A percentile compares a stretch with the other conserved stretches of the same genome.
Conservation (phyloP, 1,140 invertebrate genomes). For the Berghia stephanieae region DNA sequence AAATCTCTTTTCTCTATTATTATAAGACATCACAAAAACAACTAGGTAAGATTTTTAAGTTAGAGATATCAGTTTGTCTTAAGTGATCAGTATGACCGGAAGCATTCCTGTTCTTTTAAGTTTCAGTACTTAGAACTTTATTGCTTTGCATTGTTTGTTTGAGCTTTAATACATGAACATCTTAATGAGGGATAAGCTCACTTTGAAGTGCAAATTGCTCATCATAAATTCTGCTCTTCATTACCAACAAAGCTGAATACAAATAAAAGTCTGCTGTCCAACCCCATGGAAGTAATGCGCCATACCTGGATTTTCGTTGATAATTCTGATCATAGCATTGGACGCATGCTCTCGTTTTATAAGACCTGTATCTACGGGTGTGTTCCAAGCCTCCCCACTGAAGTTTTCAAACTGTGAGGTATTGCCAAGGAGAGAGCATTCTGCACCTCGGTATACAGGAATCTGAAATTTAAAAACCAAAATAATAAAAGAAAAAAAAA, state of each 20-base stretch:
- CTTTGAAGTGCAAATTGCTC: not conserved
- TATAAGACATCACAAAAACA: not conserved
- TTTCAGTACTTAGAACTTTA: not conserved
- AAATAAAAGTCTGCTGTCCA: not conserved
- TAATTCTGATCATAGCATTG: slow-evolving; percentile 44
- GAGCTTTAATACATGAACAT: not conserved
- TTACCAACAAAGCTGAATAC: not conserved
- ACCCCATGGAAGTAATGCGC: not conserved
- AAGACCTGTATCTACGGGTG: slow-evolving; percentile 37
- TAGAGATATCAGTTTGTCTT: not conserved
- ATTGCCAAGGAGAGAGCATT: slow-evolving; percentile 67
- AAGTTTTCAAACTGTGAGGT: slow-evolving; percentile 38
- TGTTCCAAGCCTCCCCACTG: slow-evolving; percentile 47
- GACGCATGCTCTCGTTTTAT: slow-evolving; percentile 51
- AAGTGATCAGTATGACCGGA: no score
- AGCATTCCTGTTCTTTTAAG: no score
- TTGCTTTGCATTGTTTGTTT: not conserved
- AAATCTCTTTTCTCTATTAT: no score
- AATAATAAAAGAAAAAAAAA: no score
- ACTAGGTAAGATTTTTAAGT: not conserved
- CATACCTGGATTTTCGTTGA: slow-evolving; percentile 52
- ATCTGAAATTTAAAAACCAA: slow-evolving; percentile 69
- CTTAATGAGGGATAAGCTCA: not conserved
- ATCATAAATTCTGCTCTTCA: not conserved
- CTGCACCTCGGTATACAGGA: slow-evolving; percentile 74